Conservation (phyloP, 2,113 vertebrate species). For the Nothoprocta perdicaria region DNA sequence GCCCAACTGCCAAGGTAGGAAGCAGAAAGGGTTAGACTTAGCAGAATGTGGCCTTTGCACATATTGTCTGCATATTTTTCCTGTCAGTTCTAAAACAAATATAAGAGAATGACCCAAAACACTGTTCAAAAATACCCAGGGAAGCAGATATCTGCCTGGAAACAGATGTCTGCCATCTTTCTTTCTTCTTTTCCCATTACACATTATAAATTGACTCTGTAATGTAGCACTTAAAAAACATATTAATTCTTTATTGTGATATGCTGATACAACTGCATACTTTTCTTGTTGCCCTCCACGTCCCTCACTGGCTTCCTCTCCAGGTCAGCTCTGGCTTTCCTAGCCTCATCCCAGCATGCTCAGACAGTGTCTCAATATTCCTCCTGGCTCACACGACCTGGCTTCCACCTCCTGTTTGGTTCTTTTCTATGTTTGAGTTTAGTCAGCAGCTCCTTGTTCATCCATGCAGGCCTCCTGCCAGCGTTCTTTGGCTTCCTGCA, state of each 20-base stretch:
- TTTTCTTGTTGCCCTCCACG: neutral
- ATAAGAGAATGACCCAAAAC: conserved; percentile 7
- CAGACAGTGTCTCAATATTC: neutral
- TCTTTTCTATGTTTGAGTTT: neutral
- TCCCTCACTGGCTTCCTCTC: neutral
- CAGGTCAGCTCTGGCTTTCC: neutral
- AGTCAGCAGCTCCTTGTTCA: neutral
- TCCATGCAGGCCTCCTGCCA: neutral
- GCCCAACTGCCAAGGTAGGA: neutral
- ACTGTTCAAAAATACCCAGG: neutral
- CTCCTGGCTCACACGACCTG: neutral
- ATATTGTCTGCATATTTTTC: neutral
- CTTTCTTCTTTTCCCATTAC: neutral
- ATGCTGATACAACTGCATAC: neutral
- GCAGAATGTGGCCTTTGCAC: neutral
- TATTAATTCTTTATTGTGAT: neutral
- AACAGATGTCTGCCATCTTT: neutral
- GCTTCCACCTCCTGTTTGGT: neutral
- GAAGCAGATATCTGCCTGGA: neutral
- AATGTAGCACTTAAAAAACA: neutral
- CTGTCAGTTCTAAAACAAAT: neutral
- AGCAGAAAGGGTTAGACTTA: neutral
- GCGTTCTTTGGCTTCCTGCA: neutral
- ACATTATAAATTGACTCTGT: neutral
- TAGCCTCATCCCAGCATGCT: neutral